These are phyloP conservation scores for Rhodophaea formosa DNA, from an alignment of 2,888 invertebrate species.

Conservation along the genomic window DNA sequence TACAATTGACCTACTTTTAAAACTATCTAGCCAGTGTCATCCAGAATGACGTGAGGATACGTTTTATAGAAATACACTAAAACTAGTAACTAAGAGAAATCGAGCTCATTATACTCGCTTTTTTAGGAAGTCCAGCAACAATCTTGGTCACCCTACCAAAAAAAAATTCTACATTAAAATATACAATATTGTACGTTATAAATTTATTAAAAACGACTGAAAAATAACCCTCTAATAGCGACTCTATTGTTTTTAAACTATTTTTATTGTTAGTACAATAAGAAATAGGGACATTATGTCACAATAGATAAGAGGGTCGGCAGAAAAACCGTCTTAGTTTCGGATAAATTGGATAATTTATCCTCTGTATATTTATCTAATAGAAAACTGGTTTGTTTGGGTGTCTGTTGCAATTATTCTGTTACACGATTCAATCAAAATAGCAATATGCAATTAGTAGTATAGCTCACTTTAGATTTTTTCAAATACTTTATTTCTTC, in stretches of 20 bases:
- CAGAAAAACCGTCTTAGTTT: background rate
- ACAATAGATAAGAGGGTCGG: conserved; percentile 9
- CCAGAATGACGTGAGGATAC: too few relatives aligned
- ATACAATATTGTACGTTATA: background rate
- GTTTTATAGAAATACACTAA: too few relatives aligned
- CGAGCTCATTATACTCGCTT: too few relatives aligned
- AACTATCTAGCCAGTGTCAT: too few relatives aligned
- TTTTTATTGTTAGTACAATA: conserved; percentile 51
- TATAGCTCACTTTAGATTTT: too few relatives aligned
- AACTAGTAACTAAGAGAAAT: too few relatives aligned
- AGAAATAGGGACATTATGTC: conserved; percentile 18
- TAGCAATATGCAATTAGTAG: too few relatives aligned
- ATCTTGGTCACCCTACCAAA: conserved; percentile 1
- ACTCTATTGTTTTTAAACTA: conserved; percentile 43
- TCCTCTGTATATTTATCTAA: background rate
- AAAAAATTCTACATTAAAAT: background rate
- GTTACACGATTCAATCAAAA: too few relatives aligned
- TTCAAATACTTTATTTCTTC: too few relatives aligned
- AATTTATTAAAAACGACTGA: conserved; percentile 6
- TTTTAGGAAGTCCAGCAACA: background rate
- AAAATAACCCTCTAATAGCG: conserved; percentile 20
- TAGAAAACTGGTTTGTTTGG: background rate
- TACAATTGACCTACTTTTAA: too few relatives aligned
- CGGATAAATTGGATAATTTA: conserved; percentile 4
- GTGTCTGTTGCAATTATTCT: background rate